Percentiles rank a stretch among this genome's conserved stretches.
phyloP scores from a whole-genome alignment of 2,113 vertebrate genomes.

The Seriola rivoliana region DNA sequence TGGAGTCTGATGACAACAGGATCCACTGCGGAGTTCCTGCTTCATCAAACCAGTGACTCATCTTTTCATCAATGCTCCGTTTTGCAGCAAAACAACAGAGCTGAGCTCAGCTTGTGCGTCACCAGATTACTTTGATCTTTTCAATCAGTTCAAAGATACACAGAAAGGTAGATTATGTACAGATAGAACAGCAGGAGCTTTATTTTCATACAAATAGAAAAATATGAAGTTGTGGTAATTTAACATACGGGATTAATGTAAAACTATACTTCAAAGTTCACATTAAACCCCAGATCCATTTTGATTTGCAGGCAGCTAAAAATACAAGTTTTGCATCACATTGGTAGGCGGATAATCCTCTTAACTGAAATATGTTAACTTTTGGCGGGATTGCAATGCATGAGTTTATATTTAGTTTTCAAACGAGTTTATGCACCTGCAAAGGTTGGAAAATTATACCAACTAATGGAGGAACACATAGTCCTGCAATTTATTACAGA shows the following conservation, averaged over 20 bases:
- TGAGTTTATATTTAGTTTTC: too few species aligned
- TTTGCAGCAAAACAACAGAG: slow-evolving; percentile 8
- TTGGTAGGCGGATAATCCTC: background rate
- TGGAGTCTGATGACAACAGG: slow-evolving; percentile 15
- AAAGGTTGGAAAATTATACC: too few species aligned
- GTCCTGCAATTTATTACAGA: background rate
- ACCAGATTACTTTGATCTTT: slow-evolving; percentile 56
- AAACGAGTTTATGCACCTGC: too few species aligned
- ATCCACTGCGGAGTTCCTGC: slow-evolving; percentile 6
- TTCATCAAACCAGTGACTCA: slow-evolving; percentile 60
- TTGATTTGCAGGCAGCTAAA: background rate
- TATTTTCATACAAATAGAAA: background rate
- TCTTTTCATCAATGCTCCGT: slow-evolving; percentile 32
- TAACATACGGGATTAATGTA: background rate
- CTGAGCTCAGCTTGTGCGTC: slow-evolving; percentile 19
- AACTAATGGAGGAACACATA: too few species aligned
- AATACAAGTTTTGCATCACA: background rate
- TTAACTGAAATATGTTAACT: too few species aligned
- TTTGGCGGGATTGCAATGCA: background rate
- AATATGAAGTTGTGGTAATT: background rate
- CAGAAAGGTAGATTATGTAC: slow-evolving; percentile 18
- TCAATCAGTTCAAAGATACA: slow-evolving; percentile 8
- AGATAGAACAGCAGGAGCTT: slow-evolving; percentile 1
- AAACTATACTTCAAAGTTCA: background rate
- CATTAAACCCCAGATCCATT: background rate